Percentiles rank a stretch among this genome's conserved stretches.
phyloP scores from a whole-genome alignment of 2,888 invertebrate species.

The Drosophila eohydei region DNA sequence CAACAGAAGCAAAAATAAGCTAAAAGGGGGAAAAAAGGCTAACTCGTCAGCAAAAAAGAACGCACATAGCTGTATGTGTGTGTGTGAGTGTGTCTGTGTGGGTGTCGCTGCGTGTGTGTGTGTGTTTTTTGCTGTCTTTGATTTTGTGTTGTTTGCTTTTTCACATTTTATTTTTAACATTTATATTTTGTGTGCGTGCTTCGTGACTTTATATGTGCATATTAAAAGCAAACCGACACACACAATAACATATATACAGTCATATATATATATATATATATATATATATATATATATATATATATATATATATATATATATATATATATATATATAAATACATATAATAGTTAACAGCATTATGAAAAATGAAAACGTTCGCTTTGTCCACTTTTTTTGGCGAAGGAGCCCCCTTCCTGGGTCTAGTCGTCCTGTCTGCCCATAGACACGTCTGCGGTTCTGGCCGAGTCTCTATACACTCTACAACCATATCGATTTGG shows the following conservation, averaged over 20 bases:
- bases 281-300: slow-evolving; percentile 14
- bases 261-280: slow-evolving; percentile 8
- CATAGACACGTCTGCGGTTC: slow-evolving; percentile 71
- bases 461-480: slow-evolving; percentile 20
- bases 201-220: slow-evolving; percentile 50
- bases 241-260: slow-evolving; percentile 16
- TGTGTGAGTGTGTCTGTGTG: slow-evolving; percentile 18
- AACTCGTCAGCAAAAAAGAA: slow-evolving; percentile 75
- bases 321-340: slow-evolving; percentile 7
- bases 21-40: slow-evolving; percentile 77
- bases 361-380: slow-evolving; percentile 74
- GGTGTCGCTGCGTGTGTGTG: slow-evolving; percentile 31
- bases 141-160: slow-evolving; percentile 77
- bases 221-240: slow-evolving; percentile 32
- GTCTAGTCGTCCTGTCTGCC: slow-evolving; percentile 13
- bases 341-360: slow-evolving; percentile 64
- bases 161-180: slow-evolving; percentile 82
- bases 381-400: slow-evolving; percentile 26
- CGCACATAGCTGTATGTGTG: slow-evolving; percentile 15
- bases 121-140: slow-evolving; percentile 60
- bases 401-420: not conserved
- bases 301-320: slow-evolving; percentile 5
- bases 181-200: slow-evolving; percentile 72
- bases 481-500: slow-evolving; percentile 45
- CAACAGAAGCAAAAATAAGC: slow-evolving; percentile 49